Conservation (phyloP, 2,888 invertebrate species). For the Tetropium fuscum region DNA sequence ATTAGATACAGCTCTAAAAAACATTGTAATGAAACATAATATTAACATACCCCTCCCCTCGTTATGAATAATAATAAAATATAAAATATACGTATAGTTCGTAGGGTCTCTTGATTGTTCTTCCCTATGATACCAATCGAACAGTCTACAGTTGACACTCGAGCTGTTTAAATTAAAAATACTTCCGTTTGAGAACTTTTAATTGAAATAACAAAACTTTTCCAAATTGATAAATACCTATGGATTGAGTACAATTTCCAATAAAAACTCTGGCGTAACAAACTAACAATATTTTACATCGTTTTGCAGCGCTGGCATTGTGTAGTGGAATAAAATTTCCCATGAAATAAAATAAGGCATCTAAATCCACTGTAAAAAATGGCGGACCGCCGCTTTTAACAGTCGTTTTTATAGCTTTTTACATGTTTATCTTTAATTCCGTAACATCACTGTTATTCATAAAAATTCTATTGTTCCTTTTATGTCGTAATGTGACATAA, state of each 20-base stretch:
- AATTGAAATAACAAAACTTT: too few species aligned
- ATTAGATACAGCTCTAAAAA: too few species aligned
- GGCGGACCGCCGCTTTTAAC: neutral
- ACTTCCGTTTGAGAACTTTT: too few species aligned
- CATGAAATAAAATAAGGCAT: neutral
- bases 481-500: neutral
- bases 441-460: slow-evolving; percentile 10
- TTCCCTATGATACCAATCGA: too few species aligned
- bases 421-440: slow-evolving; percentile 29
- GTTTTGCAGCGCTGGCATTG: neutral
- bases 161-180: too few species aligned
- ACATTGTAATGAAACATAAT: too few species aligned
- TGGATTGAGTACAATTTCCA: neutral
- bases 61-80: too few species aligned
- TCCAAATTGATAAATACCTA: neutral
- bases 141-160: too few species aligned
- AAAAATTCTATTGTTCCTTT: slow-evolving; percentile 14
- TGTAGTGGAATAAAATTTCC: neutral
- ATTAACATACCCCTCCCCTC: too few species aligned
- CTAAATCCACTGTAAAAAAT: neutral
- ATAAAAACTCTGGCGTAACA: neutral
- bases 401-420: slow-evolving; percentile 25
- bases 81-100: too few species aligned
- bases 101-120: too few species aligned
- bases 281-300: neutral